phyloP scores from a whole-genome alignment of 2,888 invertebrate species.

The Octonoba sinensis region DNA sequence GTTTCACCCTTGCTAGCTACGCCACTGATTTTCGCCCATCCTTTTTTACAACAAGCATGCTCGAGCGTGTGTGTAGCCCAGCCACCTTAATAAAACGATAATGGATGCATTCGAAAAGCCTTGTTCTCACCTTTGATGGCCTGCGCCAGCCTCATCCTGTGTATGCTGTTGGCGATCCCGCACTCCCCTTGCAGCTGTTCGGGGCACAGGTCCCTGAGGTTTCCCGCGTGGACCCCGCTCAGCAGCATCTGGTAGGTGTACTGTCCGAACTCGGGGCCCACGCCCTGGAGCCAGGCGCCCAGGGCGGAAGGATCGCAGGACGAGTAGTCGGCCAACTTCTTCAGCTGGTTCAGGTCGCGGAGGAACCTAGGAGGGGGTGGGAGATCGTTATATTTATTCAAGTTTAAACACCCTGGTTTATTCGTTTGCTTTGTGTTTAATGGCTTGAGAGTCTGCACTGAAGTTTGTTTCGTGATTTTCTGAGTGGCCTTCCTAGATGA shows the following conservation, averaged over 20 bases:
- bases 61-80: too few relatives aligned
- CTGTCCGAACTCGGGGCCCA: conserved; percentile 91
- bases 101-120: too few relatives aligned
- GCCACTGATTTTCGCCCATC: too few relatives aligned
- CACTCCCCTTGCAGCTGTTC: conserved; percentile 93
- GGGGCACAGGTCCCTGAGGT: conserved; percentile 84
- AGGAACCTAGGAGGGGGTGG: conserved; percentile 77
- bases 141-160: conserved; percentile 83
- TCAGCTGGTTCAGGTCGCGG: conserved; percentile 90
- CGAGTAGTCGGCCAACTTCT: conserved; percentile 96
- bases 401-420: too few relatives aligned
- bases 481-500: too few relatives aligned
- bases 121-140: conserved; percentile 62
- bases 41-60: too few relatives aligned
- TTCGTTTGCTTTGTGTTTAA: too few relatives aligned
- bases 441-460: too few relatives aligned
- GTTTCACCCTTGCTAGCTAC: too few relatives aligned
- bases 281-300: conserved; percentile 82
- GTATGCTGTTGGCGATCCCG: conserved; percentile 93
- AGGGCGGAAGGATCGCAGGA: conserved; percentile 92
- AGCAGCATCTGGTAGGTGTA: conserved; percentile 97
- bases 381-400: background rate
- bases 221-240: conserved; percentile 93
- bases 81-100: too few relatives aligned
- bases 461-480: too few relatives aligned